Conservation (phyloP, 2,797 vertebrate species). For the Bryconaethiops microstoma region DNA sequence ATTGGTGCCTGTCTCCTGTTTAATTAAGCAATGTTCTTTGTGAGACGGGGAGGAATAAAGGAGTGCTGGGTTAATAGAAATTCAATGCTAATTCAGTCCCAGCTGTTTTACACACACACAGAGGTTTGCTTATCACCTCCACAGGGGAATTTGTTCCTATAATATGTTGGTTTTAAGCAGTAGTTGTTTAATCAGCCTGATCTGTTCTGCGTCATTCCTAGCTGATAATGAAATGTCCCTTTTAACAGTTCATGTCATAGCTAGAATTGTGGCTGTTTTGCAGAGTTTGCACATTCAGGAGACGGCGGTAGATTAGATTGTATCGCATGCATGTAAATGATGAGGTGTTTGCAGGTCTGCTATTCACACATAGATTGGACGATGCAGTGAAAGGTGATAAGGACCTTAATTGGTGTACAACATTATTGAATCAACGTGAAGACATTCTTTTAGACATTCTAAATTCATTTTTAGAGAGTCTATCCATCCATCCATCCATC, state of each 20-base stretch:
- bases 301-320: conserved; percentile 21
- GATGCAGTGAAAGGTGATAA: conserved; percentile 20
- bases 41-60: conserved; percentile 47
- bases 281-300: conserved; percentile 25
- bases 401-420: conserved; percentile 17
- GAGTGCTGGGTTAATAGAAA: conserved; percentile 48
- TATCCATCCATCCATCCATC: no score
- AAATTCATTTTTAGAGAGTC: not conserved
- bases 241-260: conserved; percentile 22
- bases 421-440: not conserved
- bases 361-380: conserved; percentile 31
- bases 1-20: conserved; percentile 60
- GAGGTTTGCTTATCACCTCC: conserved; percentile 39
- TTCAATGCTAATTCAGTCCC: conserved; percentile 49
- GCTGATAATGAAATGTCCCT: conserved; percentile 63
- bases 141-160: conserved; percentile 15
- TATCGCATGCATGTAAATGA: conserved; percentile 30
- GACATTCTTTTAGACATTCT: not conserved
- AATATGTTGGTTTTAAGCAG: conserved; percentile 14
- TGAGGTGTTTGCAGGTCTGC: conserved; percentile 33
- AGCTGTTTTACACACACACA: conserved; percentile 25
- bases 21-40: conserved; percentile 62
- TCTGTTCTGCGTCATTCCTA: conserved; percentile 44
- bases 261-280: conserved; percentile 16
- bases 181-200: conserved; percentile 37